Evolutionary conservation across 2,113 vertebrate species (phyloP).

Genomic region (Apistogramma diplotaenia): DNA sequence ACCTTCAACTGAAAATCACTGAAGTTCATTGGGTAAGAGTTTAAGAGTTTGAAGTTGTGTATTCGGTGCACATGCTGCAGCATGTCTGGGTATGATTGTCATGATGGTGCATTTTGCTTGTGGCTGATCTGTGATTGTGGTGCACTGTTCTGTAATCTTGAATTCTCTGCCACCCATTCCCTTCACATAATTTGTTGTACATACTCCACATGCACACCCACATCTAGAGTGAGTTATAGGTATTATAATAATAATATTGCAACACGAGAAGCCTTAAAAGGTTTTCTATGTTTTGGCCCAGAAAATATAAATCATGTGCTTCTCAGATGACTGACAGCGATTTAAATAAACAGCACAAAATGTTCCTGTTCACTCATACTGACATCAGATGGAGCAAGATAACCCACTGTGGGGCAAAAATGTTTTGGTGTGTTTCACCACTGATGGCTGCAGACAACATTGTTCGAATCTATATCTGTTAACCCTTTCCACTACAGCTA

Average conservation of each 20-base stretch:
- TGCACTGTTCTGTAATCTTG: constrained; percentile 1
- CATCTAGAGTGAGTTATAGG: background rate
- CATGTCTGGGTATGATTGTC: background rate
- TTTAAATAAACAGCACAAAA: background rate
- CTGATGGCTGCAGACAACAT: background rate
- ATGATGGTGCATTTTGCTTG: background rate
- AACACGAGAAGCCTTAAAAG: background rate
- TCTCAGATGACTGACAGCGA: background rate
- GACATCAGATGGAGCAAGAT: background rate
- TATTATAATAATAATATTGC: background rate
- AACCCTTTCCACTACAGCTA: background rate
- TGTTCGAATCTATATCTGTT: background rate
- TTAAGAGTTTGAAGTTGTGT: background rate
- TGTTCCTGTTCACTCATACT: background rate
- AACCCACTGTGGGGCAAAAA: background rate
- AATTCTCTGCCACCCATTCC: background rate
- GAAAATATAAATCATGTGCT: constrained; percentile 9
- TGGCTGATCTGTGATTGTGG: background rate
- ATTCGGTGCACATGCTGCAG: background rate
- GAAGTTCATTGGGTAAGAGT: background rate
- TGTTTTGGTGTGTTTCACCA: background rate
- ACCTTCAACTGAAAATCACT: background rate
- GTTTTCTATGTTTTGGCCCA: background rate
- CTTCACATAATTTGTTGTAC: constrained; percentile 4
- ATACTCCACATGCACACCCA: background rate